Conservation (phyloP, 1,140 invertebrate species). For the Copidosoma floridanum region DNA sequence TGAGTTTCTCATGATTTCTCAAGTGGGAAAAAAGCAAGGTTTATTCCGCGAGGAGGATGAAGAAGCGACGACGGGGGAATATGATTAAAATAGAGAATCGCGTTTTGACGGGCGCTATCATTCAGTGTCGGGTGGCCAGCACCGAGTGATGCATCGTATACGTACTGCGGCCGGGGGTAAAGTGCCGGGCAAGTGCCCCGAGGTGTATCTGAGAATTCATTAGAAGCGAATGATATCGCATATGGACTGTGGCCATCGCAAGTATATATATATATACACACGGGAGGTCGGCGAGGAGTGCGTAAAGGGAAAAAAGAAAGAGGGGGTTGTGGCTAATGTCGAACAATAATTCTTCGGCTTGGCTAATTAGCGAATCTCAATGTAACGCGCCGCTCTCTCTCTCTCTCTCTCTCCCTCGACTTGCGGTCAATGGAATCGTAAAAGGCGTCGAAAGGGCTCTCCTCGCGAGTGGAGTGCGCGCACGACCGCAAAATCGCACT, state of each 20-base stretch:
- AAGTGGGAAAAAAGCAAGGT: background rate
- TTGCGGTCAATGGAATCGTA: slow-evolving; percentile 18
- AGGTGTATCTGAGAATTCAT: slow-evolving; percentile 20
- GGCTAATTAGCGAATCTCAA: slow-evolving; percentile 32
- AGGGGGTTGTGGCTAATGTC: slow-evolving; percentile 28
- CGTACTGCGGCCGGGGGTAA: slow-evolving; percentile 1
- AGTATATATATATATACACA: background rate
- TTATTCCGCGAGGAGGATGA: background rate
- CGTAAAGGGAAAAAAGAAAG: background rate
- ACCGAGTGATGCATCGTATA: background rate
- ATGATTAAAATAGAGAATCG: slow-evolving; percentile 14
- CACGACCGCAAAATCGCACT: slow-evolving; percentile 26
- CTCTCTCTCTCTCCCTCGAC: background rate
- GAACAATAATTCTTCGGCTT: slow-evolving; percentile 31
- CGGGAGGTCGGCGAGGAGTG: background rate
- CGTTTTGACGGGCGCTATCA: slow-evolving; percentile 1
- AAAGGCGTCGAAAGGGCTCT: slow-evolving; percentile 19
- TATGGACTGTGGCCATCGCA: too few relatives aligned
- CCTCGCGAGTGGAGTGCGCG: too few relatives aligned
- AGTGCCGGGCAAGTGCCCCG: slow-evolving; percentile 9
- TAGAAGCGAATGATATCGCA: slow-evolving; percentile 19
- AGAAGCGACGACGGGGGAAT: background rate
- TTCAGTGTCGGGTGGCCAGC: slow-evolving; percentile 5
- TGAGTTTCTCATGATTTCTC: background rate
- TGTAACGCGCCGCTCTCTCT: slow-evolving; percentile 9